Conservation (phyloP, 2,797 vertebrate genomes). For the Urophycis tenuis region DNA sequence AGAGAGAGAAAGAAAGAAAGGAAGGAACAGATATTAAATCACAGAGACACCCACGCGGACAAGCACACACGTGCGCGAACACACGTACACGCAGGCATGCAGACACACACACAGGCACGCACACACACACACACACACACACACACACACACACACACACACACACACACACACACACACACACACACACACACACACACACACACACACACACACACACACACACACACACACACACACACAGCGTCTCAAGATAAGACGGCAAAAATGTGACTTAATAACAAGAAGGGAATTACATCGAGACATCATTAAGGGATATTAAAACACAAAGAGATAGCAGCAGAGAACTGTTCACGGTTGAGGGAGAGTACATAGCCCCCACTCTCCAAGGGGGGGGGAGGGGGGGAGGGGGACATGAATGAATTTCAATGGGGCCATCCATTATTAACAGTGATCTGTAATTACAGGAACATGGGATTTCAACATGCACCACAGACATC, state of each 20-base stretch:
- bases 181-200: constrained; percentile 9
- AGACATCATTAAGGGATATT: constrained; percentile 4
- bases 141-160: not conserved
- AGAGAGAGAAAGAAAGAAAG: not conserved
- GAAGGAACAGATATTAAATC: not conserved
- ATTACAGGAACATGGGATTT: not conserved
- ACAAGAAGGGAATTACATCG: not conserved
- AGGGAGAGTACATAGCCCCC: not conserved
- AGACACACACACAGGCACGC: not conserved
- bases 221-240: not conserved
- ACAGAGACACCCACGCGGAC: not conserved
- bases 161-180: not conserved
- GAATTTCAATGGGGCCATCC: constrained; percentile 2
- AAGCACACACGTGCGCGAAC: not conserved
- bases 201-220: not conserved
- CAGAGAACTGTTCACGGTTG: not conserved
- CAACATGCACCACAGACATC: not conserved
- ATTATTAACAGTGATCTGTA: constrained; percentile 2
- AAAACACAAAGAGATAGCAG: not conserved
- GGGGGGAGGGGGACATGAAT: not conserved
- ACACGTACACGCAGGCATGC: not conserved
- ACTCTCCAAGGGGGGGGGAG: not conserved
- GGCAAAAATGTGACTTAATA: constrained; percentile 1
- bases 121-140: constrained; percentile 11
- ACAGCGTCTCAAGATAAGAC: not conserved